Evolutionary conservation across 2,113 vertebrate genomes (phyloP).

Genomic region (Ovis aries): ARS-UI_Ramb_v3.0 NC_056054.1:246905501-246906000

Average conservation of each 20-base stretch:
- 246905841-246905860: background rate
- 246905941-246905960: background rate
- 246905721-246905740: background rate
- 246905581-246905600: background rate
- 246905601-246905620: background rate
- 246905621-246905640: background rate
- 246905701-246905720: background rate
- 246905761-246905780: background rate
- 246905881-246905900: background rate
- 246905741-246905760: background rate
- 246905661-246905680: slow-evolving; percentile 19
- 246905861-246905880: background rate
- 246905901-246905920: background rate
- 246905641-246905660: background rate
- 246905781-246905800: background rate
- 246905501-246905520: slow-evolving; percentile 53
- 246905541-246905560: background rate
- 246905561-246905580: background rate
- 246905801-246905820: background rate
- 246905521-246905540: background rate
- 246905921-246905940: background rate
- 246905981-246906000: background rate
- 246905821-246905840: background rate
- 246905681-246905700: background rate
- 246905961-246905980: background rate